Base-by-base conservation (phyloP, 2,888 invertebrate species). In the Pinctada fucata region DNA sequence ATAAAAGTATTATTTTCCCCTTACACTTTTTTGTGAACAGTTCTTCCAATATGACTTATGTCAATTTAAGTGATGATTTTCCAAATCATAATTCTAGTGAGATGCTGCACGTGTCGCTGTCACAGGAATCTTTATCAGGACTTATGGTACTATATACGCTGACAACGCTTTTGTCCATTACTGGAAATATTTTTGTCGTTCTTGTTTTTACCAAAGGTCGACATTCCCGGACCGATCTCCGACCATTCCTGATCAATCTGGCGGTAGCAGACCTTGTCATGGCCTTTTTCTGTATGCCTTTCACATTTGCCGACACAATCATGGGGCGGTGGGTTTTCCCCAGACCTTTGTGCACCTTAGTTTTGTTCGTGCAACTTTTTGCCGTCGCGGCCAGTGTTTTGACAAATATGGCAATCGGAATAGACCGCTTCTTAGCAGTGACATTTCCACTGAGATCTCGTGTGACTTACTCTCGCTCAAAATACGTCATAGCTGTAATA, bases 251-350 rank as follows among this genome's bases (percentile, higher is more conserved):
- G 90, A 96, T 96, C 90, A 94, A 94, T 87, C 93, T 98, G 84
- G 97, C 97, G 0, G 94, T 97, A 64, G 97, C 97, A 65, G 98
- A 98, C 91, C 95, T 98, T 80, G 93, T 97, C 78, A 97, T 98
- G 95, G 96, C 97, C 0, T 90, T 97, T 48, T 96, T 98, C 88
- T 97, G 98, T 93, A 96, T 98, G 83, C 97, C 97, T 2, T 97
- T 97, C 90, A 96, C 97, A 2, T 97, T 93, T 86, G 93, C 93
- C 3, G 90, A 90, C 87, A 92, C 92, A 52, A 91, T 93, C 88
- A 85, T 93, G 51, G 85, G 87, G 6, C 89, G 91, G 51, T 94
- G 94, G 94, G 89, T 93, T 58, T 94, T 94, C 88, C 91, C 92
- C 31, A 91, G 91, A 2, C 90, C 91, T 66, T 92, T 94, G 90